phyloP scores from a whole-genome alignment of 2,888 invertebrate species.

The Coenonympha arcania region DNA sequence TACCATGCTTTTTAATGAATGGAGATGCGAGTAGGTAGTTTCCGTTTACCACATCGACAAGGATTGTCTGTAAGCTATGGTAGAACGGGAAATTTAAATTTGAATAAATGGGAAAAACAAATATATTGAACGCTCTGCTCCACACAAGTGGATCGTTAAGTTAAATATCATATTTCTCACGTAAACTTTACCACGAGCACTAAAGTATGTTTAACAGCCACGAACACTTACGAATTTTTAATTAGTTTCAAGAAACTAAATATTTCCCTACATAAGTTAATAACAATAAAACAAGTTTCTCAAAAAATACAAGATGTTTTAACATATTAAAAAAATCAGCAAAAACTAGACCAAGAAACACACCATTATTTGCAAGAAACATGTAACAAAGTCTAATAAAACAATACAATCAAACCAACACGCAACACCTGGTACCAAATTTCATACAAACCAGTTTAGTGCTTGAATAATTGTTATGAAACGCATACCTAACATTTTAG shows the following conservation, averaged over 20 bases:
- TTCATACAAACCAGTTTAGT: constrained; percentile 26
- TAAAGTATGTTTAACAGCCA: too few species aligned
- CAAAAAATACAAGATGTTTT: constrained; percentile 4
- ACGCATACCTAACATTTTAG: constrained; percentile 26
- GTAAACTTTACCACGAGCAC: too few species aligned
- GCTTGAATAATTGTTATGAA: constrained; percentile 30
- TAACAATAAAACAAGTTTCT: not conserved
- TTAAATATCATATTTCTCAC: too few species aligned
- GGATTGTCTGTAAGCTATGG: too few species aligned
- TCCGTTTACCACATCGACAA: too few species aligned
- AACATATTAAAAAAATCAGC: constrained; percentile 3
- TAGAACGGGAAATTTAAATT: too few species aligned
- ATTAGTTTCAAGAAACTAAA: not conserved
- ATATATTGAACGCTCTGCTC: too few species aligned
- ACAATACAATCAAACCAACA: constrained; percentile 14
- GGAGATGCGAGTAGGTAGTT: too few species aligned
- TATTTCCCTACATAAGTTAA: not conserved
- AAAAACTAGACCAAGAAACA: constrained; percentile 12
- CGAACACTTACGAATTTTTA: too few species aligned
- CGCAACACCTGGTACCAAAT: constrained; percentile 27
- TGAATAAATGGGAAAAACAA: too few species aligned
- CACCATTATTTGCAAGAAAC: constrained; percentile 12
- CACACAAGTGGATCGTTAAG: too few species aligned
- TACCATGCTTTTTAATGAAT: too few species aligned
- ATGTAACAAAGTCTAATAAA: constrained; percentile 10